These are phyloP conservation scores for Philonicus albiceps DNA, from an alignment of 2,888 invertebrate genomes.

Conservation along the genomic window DNA sequence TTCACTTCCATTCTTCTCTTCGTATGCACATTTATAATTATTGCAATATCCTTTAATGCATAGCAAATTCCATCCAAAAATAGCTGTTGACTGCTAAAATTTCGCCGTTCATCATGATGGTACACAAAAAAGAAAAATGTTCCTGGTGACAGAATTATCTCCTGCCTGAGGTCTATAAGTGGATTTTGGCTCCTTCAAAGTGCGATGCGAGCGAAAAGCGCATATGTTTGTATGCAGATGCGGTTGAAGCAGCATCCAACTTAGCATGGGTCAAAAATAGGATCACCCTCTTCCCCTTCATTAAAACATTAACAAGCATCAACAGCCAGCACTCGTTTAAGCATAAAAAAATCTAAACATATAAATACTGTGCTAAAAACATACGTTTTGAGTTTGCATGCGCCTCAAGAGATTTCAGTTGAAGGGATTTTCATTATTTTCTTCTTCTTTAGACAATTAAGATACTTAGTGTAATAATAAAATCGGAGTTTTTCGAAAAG, in stretches of 20 bases:
- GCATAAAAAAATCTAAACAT: not conserved
- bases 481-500: not conserved
- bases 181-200: not conserved
- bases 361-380: not conserved
- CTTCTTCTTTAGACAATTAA: not conserved
- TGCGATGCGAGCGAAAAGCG: not conserved
- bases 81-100: not conserved
- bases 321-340: not conserved
- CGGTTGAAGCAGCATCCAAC: not conserved
- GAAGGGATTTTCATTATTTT: not conserved
- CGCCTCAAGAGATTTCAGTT: not conserved
- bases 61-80: not conserved
- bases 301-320: not conserved
- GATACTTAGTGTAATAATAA: not conserved
- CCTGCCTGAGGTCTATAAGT: slow-evolving; percentile 11
- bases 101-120: not conserved
- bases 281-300: not conserved
- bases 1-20: no score
- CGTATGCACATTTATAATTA: no score
- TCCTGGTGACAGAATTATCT: not conserved
- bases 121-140: not conserved
- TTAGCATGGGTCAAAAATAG: not conserved
- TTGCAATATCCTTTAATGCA: not conserved
- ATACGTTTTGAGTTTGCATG: not conserved
- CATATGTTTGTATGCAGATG: not conserved